Evolutionary conservation across 2,797 vertebrate genomes (phyloP), one percentile per base, ranked within the genome.

Genomic region (Babyrousa celebensis): DNA sequence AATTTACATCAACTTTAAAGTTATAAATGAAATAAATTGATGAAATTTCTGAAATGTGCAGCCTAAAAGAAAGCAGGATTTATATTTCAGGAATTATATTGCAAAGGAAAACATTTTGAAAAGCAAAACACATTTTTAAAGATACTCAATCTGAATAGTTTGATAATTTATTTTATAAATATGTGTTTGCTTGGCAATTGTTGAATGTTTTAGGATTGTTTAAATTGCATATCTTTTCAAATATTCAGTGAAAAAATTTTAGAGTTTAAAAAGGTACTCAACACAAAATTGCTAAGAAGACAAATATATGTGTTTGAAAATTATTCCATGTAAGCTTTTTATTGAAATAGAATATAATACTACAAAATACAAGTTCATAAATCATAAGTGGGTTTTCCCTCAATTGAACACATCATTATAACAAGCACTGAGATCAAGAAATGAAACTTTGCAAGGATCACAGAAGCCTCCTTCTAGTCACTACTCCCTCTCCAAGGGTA

Each of bases 11-110:
- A 84, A 10, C 2, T 17, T 78, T 23, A 43, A 74, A 36, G 29
- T 65, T 1, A 4, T 63, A 78, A 5, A 5, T 70, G 17, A 52
- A 78, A 70, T 86, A 16, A 84, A 70, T 32, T 67, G 43, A 23
- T 93, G 23, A 95, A 86, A 21, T 86, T 58, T 48, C 67, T 86
- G 21, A 95, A 72, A 29, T 85, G 48, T 58, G 3, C 12, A 92
- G 27, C 43, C 15, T 52, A 36, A 29, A 2, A 79, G 58, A 85
- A 79, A 79, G 79, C 10, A 87, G 40, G 52, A 5, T 15, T 32
- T 58, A 58, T 56, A 12, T 78, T 23, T 78, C 54, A 58, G 54
- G 23, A 58, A 32, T 78, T 71, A 48, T 36, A 58, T 65, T 63
- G 85, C 23, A 65, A 95, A 89, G 40, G 17, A 36, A 65, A 85